A percentile compares a stretch with the other conserved stretches of the same genome.
Evolutionary conservation across 2,888 invertebrate species (phyloP).

Genomic region (Zygaena filipendulae): DNA sequence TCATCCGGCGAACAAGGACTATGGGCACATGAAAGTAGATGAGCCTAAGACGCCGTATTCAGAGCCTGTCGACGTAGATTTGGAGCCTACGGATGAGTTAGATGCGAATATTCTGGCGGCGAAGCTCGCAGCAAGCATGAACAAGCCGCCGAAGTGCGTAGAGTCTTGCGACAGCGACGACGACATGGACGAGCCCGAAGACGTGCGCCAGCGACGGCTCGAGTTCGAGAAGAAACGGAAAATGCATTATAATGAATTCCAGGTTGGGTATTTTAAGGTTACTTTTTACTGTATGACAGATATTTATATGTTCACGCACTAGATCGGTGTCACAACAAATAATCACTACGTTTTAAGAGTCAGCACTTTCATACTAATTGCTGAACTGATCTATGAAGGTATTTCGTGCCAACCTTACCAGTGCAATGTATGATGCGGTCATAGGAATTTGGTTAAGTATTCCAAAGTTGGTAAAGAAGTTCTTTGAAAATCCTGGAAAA

Average conservation of each 20-base stretch:
- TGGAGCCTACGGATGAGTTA: constrained; percentile 68
- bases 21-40: constrained; percentile 97
- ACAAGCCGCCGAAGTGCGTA: constrained; percentile 53
- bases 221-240: constrained; percentile 94
- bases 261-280: constrained; percentile 25
- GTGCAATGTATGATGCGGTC: too few relatives aligned
- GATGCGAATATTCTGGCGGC: constrained; percentile 81
- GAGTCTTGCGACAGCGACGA: constrained; percentile 68
- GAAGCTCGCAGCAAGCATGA: constrained; percentile 71
- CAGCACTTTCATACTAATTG: too few relatives aligned
- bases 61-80: constrained; percentile 70
- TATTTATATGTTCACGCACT: too few relatives aligned
- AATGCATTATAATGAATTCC: constrained; percentile 97
- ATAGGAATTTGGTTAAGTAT: too few relatives aligned
- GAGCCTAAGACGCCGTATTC: constrained; percentile 96
- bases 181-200: constrained; percentile 70
- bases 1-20: constrained; percentile 98
- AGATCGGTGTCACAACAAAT: too few relatives aligned
- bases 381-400: too few relatives aligned
- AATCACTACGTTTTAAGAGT: too few relatives aligned
- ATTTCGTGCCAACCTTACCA: too few relatives aligned
- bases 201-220: constrained; percentile 73
- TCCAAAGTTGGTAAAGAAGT: too few relatives aligned
- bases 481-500: too few relatives aligned
- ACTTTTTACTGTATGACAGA: too few relatives aligned